A percentile compares a stretch with the other conserved stretches of the same genome.
Conservation (phyloP, 1,140 invertebrate genomes). For the Mycetomoellerius zeteki region DNA sequence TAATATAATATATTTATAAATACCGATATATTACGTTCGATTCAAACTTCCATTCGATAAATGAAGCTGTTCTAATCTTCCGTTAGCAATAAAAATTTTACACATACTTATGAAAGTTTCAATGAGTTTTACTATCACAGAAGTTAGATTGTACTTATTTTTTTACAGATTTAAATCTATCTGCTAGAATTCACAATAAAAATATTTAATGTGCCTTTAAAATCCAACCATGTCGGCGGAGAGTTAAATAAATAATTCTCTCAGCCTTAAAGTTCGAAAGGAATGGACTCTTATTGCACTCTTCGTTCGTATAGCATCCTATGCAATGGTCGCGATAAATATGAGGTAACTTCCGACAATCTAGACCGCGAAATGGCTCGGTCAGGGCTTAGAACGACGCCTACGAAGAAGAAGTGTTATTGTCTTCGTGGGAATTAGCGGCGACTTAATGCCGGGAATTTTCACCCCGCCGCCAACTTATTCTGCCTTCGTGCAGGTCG, state of each 20-base stretch:
- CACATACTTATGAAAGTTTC: too few relatives aligned
- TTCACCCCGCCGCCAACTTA: slow-evolving; percentile 34
- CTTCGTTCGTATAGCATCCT: background rate
- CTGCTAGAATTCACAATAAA: too few relatives aligned
- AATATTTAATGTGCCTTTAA: too few relatives aligned
- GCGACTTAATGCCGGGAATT: slow-evolving; percentile 57
- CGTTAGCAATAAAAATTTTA: too few relatives aligned
- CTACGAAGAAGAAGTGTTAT: slow-evolving; percentile 40
- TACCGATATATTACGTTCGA: background rate
- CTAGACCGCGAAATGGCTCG: slow-evolving; percentile 52
- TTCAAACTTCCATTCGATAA: background rate
- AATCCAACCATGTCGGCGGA: too few relatives aligned
- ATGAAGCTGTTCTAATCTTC: background rate
- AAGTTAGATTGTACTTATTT: too few relatives aligned
- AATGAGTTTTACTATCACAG: too few relatives aligned
- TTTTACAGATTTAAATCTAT: too few relatives aligned
- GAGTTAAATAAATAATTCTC: slow-evolving; percentile 34
- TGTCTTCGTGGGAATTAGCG: slow-evolving; percentile 59
- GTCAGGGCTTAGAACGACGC: slow-evolving; percentile 35
- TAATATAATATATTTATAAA: background rate
- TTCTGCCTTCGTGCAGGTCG: slow-evolving; percentile 7
- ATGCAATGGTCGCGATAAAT: slow-evolving; percentile 56
- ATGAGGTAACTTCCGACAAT: slow-evolving; percentile 61
- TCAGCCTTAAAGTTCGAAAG: background rate
- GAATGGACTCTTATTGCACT: background rate